Evolutionary conservation across 2,888 invertebrate genomes (phyloP).

Genomic region (Sericinus montela): DNA sequence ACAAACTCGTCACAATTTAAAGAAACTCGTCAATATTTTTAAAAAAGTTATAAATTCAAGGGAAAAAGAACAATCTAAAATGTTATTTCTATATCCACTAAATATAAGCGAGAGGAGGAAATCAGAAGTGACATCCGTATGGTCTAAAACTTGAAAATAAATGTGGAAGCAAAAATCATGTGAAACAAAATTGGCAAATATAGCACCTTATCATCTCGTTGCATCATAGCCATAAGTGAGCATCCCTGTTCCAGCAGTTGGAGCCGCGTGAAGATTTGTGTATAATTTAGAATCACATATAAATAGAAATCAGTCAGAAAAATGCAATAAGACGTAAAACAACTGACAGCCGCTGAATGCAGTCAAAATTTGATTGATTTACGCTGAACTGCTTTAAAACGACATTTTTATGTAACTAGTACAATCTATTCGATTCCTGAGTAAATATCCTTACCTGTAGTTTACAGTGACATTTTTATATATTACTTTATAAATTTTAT

Average conservation of each 20-base stretch:
- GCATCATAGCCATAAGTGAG: conserved; percentile 65
- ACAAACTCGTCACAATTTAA: too few species aligned
- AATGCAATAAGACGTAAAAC: conserved; percentile 67
- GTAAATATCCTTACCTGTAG: conserved; percentile 45
- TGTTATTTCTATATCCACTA: conserved; percentile 38
- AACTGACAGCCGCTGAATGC: conserved; percentile 72
- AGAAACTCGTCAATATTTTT: too few species aligned
- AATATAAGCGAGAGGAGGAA: too few species aligned
- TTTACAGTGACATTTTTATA: conserved; percentile 49
- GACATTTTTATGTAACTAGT: conserved; percentile 6
- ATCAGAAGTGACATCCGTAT: background rate
- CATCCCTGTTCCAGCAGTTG: conserved; percentile 51
- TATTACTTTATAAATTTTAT: conserved; percentile 36
- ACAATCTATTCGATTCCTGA: conserved; percentile 3
- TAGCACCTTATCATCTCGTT: conserved; percentile 76
- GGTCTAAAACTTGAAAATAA: conserved; percentile 1
- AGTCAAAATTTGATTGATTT: conserved; percentile 47
- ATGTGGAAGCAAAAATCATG: conserved; percentile 31
- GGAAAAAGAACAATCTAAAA: conserved; percentile 25
- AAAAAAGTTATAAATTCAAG: too few species aligned
- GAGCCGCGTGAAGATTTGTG: conserved; percentile 60
- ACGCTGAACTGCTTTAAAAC: conserved; percentile 31
- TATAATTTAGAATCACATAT: conserved; percentile 27
- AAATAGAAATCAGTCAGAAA: conserved; percentile 33
- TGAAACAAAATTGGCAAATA: conserved; percentile 20